Base-by-base conservation (phyloP, 2,797 vertebrate genomes). In the Acanthopagrus latus region DNA sequence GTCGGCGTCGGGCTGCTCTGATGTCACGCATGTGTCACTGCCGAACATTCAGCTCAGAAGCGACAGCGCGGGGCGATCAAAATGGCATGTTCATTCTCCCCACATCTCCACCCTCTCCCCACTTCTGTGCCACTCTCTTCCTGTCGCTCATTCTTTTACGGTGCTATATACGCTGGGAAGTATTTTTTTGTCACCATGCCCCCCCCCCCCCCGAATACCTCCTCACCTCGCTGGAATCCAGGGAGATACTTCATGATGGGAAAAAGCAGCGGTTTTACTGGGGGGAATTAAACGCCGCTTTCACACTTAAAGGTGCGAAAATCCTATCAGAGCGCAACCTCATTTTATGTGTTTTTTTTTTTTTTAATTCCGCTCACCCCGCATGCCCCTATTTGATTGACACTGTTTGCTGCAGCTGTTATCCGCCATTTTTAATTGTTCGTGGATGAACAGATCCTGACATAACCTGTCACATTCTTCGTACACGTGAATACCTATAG, bases 21-120 rank as follows among this genome's bases (percentile, higher is more conserved):
- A 92, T 93, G 89, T 93, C 88, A 92, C 84, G 73, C 72, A 77
- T 86, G 90, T 91, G 86, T 90, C 89, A 88, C 78, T 82, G 87
- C 73, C 56, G 73, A 86, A 74, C 86, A 85, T 83, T 91, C 73
- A 76, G 85, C 82, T 78, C 80, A 64, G 71, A 78, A 71, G 85
- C 73, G 33, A 65, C 67, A 63, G 76, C 1, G 33, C n/a, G 4
- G 63, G 41, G 59, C 13, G 76, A 88, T 90, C 83, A 79, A 88
- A 90, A 84, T 71, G 70, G 71, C 83, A 83, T 77, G 69, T 85
- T 84, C 85, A 80, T 83, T 60, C 70, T 84, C 67, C 80, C 71
- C 4, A 4, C 80, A 52, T 57, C 79, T 46, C 33, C 56, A 43
- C 23, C 43, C 44, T 69, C 59, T 56, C 57, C 72, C 65, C 69